phyloP scores from a whole-genome alignment of 1,140 invertebrate species.

The Drosophila chauvacae region DNA sequence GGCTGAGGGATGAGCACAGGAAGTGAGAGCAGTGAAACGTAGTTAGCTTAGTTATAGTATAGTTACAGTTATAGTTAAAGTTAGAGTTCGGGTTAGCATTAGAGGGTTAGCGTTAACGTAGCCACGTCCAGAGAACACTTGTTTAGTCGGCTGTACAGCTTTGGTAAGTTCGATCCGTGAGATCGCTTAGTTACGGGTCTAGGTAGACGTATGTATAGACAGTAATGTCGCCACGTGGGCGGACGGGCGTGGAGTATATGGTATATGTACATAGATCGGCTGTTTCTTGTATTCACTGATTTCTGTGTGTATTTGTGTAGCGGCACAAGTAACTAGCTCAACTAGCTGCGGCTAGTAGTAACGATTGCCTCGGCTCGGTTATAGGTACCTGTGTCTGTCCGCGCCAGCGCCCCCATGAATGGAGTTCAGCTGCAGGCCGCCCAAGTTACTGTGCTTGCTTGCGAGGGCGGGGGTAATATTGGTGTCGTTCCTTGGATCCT shows the following conservation, averaged over 20 bases:
- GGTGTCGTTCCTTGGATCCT: constrained; percentile 11
- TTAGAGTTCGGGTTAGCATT: constrained; percentile 31
- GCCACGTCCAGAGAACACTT: constrained; percentile 58
- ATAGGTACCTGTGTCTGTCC: constrained; percentile 76
- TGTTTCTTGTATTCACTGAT: constrained; percentile 35
- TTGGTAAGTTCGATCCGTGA: constrained; percentile 54
- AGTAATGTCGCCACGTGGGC: constrained; percentile 24
- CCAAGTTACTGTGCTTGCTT: constrained; percentile 43
- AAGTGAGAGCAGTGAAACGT: constrained; percentile 7
- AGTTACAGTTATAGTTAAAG: constrained; percentile 1
- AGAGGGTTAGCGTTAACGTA: constrained; percentile 22
- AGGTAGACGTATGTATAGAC: constrained; percentile 61
- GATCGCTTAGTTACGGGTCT: constrained; percentile 56
- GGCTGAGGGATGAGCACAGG: constrained; percentile 1
- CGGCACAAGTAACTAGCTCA: constrained; percentile 59
- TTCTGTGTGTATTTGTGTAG: constrained; percentile 70
- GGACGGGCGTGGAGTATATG: constrained; percentile 24
- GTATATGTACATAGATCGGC: constrained; percentile 50
- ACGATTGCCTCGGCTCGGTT: constrained; percentile 16
- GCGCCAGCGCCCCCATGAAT: constrained; percentile 48
- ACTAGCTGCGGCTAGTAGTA: constrained; percentile 30
- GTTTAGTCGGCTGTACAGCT: constrained; percentile 73
- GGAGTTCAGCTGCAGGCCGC: constrained; percentile 64
- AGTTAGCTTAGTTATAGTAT: constrained; percentile 4
- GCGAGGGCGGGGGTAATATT: not conserved